A percentile compares a stretch with the other conserved stretches of the same genome.
Conservation (phyloP, 2,113 vertebrate species). For the Tautogolabrus adspersus region DNA sequence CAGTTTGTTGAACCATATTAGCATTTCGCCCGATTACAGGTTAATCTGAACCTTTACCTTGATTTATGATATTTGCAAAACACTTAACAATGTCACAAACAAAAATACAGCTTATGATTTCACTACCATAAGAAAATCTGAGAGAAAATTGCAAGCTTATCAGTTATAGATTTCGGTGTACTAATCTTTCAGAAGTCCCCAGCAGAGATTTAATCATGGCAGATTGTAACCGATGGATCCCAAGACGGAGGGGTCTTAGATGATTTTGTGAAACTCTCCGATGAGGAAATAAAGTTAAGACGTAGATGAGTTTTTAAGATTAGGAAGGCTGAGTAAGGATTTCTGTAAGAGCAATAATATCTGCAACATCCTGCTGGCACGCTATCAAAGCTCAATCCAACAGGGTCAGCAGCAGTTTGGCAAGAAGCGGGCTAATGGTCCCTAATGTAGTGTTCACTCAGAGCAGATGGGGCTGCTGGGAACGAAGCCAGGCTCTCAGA, state of each 20-base stretch:
- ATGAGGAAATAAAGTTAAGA: conserved; percentile 10
- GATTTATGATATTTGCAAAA: conserved; percentile 43
- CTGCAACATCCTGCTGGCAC: conserved; percentile 41
- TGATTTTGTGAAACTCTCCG: conserved; percentile 12
- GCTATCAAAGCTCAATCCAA: conserved; percentile 40
- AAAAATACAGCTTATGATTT: conserved; percentile 20
- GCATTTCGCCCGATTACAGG: conserved; percentile 15
- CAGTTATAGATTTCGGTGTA: conserved; percentile 22
- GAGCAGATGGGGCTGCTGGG: conserved; percentile 77
- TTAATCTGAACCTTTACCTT: neutral
- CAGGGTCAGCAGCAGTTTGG: conserved; percentile 62
- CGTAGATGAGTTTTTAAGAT: conserved; percentile 7
- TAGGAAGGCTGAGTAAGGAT: conserved; percentile 18
- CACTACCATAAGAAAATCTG: conserved; percentile 2
- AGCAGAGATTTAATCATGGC: neutral
- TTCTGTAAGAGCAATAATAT: conserved; percentile 32
- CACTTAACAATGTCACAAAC: conserved; percentile 1
- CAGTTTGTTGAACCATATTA: conserved; percentile 15
- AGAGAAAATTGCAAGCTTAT: conserved; percentile 40
- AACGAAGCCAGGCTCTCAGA: conserved; percentile 60
- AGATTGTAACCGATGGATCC: neutral
- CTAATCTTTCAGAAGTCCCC: neutral
- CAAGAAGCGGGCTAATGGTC: conserved; percentile 57
- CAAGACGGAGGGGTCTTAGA: neutral
- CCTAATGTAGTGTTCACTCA: conserved; percentile 72